Percentiles rank a stretch among this genome's conserved stretches.
Conservation (phyloP, 2,888 invertebrate genomes). For the Elmis aenea region DNA sequence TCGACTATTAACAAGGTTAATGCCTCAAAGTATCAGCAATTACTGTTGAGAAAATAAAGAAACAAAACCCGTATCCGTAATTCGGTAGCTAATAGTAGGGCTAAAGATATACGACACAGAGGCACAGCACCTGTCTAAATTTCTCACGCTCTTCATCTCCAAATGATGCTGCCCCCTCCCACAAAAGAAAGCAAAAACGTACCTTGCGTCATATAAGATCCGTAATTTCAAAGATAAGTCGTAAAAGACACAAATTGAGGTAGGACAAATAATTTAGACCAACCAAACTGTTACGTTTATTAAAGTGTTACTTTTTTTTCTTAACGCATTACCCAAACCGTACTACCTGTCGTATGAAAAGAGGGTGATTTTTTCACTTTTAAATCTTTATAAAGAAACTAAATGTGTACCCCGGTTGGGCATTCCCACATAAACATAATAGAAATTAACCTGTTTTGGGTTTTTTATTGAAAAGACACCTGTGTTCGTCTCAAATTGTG, state of each 20-base stretch:
- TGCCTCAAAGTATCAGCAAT: too few relatives aligned
- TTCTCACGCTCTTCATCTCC: slow-evolving; percentile 40
- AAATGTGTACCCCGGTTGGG: too few relatives aligned
- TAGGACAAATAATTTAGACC: neutral
- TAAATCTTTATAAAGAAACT: too few relatives aligned
- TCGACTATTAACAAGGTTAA: too few relatives aligned
- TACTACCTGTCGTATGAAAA: too few relatives aligned
- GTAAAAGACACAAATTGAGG: neutral
- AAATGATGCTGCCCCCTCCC: slow-evolving; percentile 18
- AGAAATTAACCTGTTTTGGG: slow-evolving; percentile 37
- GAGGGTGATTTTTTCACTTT: too few relatives aligned
- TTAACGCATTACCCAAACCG: too few relatives aligned
- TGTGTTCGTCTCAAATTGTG: slow-evolving; percentile 24
- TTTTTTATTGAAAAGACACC: slow-evolving; percentile 30
- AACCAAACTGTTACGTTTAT: neutral
- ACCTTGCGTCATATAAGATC: neutral
- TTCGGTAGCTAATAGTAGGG: slow-evolving; percentile 44
- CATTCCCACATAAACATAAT: slow-evolving; percentile 41
- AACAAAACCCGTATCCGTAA: too few relatives aligned
- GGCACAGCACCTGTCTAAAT: slow-evolving; percentile 43
- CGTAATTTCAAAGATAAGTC: too few relatives aligned
- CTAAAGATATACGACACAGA: slow-evolving; percentile 39
- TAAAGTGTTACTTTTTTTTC: neutral
- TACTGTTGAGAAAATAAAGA: too few relatives aligned
- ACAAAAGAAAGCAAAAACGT: slow-evolving; percentile 1